Percentiles rank a stretch among this genome's conserved stretches.
These are phyloP conservation scores for Leptosomus discolor DNA, from an alignment of 2,113 vertebrate species.

Conservation along the genomic window DNA sequence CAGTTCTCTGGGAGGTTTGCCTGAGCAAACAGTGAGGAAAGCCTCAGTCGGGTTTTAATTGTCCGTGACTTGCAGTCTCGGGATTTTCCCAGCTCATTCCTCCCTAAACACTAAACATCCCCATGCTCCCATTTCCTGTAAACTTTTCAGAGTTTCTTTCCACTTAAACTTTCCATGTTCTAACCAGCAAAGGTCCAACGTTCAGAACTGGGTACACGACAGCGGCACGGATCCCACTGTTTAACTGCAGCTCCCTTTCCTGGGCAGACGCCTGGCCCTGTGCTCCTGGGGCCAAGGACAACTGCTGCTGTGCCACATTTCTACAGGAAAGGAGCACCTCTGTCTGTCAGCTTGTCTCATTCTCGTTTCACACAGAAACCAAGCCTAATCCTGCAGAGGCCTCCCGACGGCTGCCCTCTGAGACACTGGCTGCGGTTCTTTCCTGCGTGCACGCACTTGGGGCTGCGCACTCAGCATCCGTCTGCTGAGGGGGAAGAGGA, in stretches of 20 bases:
- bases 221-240: neutral
- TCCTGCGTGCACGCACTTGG: neutral
- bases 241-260: neutral
- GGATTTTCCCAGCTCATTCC: constrained; percentile 13
- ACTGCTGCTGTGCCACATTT: neutral
- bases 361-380: neutral
- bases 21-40: neutral
- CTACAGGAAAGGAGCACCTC: neutral
- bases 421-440: neutral
- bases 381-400: neutral
- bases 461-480: neutral
- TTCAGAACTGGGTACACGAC: neutral
- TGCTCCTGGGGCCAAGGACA: neutral
- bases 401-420: neutral
- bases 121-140: neutral
- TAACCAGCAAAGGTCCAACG: neutral
- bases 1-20: neutral
- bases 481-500: neutral
- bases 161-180: neutral
- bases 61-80: neutral
- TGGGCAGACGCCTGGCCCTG: neutral
- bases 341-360: neutral
- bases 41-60: neutral
- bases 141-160: neutral
- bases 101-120: neutral